phyloP scores from a whole-genome alignment of 2,113 vertebrate species.

The Hemibagrus wyckioides region DNA sequence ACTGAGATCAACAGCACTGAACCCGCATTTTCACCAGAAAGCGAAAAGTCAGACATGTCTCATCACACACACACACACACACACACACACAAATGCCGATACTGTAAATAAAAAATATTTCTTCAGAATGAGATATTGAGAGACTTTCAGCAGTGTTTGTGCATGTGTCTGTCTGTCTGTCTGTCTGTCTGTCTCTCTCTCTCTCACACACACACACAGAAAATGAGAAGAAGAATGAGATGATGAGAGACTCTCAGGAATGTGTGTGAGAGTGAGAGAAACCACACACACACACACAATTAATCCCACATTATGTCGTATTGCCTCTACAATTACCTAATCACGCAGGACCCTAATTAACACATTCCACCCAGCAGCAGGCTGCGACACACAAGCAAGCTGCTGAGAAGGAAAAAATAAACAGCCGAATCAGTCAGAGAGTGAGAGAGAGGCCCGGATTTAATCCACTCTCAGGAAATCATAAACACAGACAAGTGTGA shows the following conservation, averaged over 20 bases:
- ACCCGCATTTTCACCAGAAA: not conserved
- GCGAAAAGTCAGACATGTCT: not conserved
- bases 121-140: not conserved
- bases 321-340: constrained; percentile 5
- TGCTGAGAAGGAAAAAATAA: not conserved
- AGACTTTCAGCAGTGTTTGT: not conserved
- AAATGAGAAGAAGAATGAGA: no score
- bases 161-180: not conserved
- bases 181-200: no score
- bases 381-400: not conserved
- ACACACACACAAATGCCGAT: not conserved
- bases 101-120: constrained; percentile 4
- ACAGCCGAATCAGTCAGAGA: not conserved
- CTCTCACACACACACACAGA: not conserved
- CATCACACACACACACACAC: not conserved
- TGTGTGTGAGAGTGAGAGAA: no score
- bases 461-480: no score
- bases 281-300: not conserved
- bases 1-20: not conserved
- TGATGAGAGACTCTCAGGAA: no score
- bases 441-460: not conserved
- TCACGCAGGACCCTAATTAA: not conserved
- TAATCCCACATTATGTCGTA: not conserved
- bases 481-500: no score
- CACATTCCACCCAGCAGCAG: not conserved